phyloP scores from a whole-genome alignment of 2,888 invertebrate species.

The Lepidochitona cinerea region DNA sequence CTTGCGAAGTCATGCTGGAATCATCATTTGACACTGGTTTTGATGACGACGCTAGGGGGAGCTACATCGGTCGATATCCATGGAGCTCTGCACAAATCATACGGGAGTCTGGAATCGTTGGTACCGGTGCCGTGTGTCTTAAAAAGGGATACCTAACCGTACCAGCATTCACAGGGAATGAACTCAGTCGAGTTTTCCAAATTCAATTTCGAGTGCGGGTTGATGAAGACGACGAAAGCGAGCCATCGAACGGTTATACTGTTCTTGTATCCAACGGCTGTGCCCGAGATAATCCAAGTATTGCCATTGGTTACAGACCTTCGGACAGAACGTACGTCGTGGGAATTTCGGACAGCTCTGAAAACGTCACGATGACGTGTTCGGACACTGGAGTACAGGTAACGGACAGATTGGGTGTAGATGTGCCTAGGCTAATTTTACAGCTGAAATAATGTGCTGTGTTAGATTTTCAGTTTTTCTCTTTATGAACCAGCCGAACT shows the following conservation, averaged over 20 bases:
- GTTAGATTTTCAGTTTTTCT: too few species aligned
- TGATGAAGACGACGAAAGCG: slow-evolving; percentile 20
- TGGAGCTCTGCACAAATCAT: neutral
- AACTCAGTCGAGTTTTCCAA: slow-evolving; percentile 33
- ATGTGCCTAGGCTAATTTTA: too few species aligned
- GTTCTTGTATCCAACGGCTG: slow-evolving; percentile 44
- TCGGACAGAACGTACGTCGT: neutral
- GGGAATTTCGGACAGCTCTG: neutral
- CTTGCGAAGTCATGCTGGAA: slow-evolving; percentile 41
- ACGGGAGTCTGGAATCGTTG: neutral
- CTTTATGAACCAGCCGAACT: too few species aligned
- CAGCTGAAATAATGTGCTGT: too few species aligned
- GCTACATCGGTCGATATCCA: slow-evolving; percentile 27
- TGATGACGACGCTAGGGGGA: slow-evolving; percentile 33
- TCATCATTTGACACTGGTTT: slow-evolving; percentile 37
- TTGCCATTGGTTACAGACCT: neutral
- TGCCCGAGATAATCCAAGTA: neutral
- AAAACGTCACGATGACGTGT: neutral
- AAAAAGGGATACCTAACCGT: slow-evolving; percentile 33
- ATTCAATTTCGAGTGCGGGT: slow-evolving; percentile 35
- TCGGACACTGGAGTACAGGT: neutral
- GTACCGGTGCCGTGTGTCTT: slow-evolving; percentile 30
- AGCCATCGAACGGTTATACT: slow-evolving; percentile 28
- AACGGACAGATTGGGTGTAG: too few species aligned
- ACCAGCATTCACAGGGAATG: slow-evolving; percentile 36